Percentiles rank a stretch among this genome's conserved stretches.
Evolutionary conservation across 2,888 invertebrate genomes (phyloP).

Genomic region (Ochlodes sylvanus): DNA sequence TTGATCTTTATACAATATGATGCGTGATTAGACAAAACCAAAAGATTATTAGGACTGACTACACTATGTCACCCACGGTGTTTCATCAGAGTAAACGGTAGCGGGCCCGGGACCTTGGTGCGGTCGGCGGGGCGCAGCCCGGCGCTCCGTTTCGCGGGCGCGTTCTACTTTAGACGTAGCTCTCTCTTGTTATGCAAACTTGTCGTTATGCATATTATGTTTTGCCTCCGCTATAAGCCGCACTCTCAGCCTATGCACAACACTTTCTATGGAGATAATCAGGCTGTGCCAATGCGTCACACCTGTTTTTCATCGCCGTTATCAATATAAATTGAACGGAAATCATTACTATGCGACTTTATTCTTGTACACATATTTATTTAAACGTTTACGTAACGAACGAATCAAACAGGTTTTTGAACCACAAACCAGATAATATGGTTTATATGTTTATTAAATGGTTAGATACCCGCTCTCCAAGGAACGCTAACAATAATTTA

Average conservation of each 20-base stretch:
- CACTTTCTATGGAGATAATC: constrained; percentile 71
- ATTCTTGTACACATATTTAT: constrained; percentile 10
- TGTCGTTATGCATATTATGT: constrained; percentile 82
- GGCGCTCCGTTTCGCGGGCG: constrained; percentile 74
- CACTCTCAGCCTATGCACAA: constrained; percentile 64
- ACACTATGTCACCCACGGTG: background rate
- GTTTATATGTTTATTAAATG: background rate
- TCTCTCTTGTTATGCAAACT: constrained; percentile 84
- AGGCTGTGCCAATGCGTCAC: constrained; percentile 43
- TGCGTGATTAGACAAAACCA: background rate
- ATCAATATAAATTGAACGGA: constrained; percentile 15
- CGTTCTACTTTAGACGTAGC: constrained; percentile 78
- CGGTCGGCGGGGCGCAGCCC: constrained; percentile 57
- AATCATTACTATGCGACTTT: constrained; percentile 8
- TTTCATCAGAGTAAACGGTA: constrained; percentile 23
- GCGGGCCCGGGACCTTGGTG: constrained; percentile 64
- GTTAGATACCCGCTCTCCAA: no score
- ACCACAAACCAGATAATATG: background rate
- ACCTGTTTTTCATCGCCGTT: constrained; percentile 36
- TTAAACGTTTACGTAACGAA: constrained; percentile 6
- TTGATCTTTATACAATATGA: no score
- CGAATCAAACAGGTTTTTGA: background rate
- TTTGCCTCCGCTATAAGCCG: constrained; percentile 72
- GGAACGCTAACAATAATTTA: no score
- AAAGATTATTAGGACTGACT: no score